These are phyloP conservation scores for Melozone crissalis DNA, from an alignment of 2,113 vertebrate species.

Conservation along the genomic window DNA sequence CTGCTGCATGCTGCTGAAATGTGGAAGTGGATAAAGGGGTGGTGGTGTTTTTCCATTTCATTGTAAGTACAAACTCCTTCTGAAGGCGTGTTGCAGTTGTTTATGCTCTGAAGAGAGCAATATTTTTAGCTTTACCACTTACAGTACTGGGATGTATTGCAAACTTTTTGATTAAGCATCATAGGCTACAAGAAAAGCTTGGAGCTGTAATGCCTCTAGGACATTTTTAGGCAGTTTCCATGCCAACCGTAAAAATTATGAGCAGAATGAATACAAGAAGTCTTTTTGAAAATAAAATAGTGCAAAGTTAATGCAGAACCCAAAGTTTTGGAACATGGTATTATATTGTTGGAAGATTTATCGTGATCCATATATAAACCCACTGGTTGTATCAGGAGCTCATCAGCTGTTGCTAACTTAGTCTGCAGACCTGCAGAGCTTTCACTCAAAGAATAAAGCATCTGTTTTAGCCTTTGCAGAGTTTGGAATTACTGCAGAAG, in stretches of 20 bases:
- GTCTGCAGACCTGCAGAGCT: background rate
- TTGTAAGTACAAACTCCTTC: slow-evolving; percentile 13
- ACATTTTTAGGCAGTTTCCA: slow-evolving; percentile 70
- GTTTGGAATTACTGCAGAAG: background rate
- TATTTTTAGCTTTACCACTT: slow-evolving; percentile 72
- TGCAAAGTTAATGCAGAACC: slow-evolving; percentile 30
- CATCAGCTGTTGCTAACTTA: background rate
- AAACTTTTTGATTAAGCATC: slow-evolving; percentile 74
- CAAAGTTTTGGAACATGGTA: slow-evolving; percentile 20
- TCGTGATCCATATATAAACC: slow-evolving; percentile 22
- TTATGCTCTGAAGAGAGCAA: slow-evolving; percentile 59
- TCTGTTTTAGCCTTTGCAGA: background rate
- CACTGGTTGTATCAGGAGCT: background rate
- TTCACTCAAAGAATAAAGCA: background rate
- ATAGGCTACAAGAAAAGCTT: slow-evolving; percentile 61
- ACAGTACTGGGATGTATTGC: slow-evolving; percentile 61
- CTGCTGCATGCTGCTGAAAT: background rate
- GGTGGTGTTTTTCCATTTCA: background rate
- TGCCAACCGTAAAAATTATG: slow-evolving; percentile 62
- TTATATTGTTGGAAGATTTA: slow-evolving; percentile 29
- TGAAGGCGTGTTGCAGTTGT: slow-evolving; percentile 58
- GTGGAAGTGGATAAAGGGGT: background rate
- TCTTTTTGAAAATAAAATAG: slow-evolving; percentile 51
- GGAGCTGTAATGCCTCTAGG: slow-evolving; percentile 51
- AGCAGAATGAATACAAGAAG: slow-evolving; percentile 41